Percentiles rank a stretch among this genome's conserved stretches.
These are phyloP conservation scores for Pegoplata infirma DNA, from an alignment of 2,888 invertebrate species.

Conservation along the genomic window DNA sequence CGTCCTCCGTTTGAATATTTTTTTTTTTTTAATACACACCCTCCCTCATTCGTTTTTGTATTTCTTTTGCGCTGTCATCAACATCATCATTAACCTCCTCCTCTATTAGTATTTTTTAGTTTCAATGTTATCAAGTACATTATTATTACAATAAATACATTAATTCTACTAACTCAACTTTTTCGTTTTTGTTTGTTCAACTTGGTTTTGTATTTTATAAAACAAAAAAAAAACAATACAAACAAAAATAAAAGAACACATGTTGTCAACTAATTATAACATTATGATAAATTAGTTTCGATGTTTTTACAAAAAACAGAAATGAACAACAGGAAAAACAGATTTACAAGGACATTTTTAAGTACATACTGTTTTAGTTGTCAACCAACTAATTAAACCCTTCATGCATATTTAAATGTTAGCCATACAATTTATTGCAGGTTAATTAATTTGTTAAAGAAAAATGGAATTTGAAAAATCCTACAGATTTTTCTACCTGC, in stretches of 20 bases:
- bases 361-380: conserved; percentile 7
- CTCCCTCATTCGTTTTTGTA: neutral
- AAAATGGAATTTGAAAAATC: no score
- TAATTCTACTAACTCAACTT: no score
- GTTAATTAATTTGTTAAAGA: no score
- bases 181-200: neutral
- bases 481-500: no score
- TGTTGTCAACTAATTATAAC: conserved; percentile 51
- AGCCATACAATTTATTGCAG: no score
- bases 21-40: no score
- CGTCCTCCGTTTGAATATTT: no score
- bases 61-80: neutral
- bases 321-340: neutral
- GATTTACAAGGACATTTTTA: conserved; percentile 38
- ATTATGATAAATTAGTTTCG: conserved; percentile 39
- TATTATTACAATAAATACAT: neutral
- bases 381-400: no score
- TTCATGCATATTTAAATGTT: no score
- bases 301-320: neutral
- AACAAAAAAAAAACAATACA: conserved; percentile 2
- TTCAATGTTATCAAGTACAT: neutral
- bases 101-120: conserved; percentile 1
- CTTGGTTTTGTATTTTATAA: neutral
- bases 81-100: no score
- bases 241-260: conserved; percentile 20